Evolutionary conservation across 2,113 vertebrate species (phyloP), one percentile per base, ranked within the genome.

Genomic region (Clarias gariepinus): DNA sequence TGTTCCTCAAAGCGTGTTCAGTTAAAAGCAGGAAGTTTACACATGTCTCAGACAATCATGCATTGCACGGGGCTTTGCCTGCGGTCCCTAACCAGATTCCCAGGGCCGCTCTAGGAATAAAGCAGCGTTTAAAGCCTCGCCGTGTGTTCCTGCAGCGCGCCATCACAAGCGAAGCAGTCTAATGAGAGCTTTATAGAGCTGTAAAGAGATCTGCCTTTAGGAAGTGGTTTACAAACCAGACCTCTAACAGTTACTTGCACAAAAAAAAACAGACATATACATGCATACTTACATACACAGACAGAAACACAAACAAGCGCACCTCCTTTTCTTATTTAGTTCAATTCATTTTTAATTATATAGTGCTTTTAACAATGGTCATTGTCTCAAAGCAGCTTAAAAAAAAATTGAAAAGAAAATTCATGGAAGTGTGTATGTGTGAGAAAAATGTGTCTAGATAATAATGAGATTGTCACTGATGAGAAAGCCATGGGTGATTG

Each of bases 141-240:
- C n/a, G 84, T 74, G 85, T 88, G 81, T 90, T 87, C 90, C 84
- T 87, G 88, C 87, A 68, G 85, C 33, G 86, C 82, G 58, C 85
- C 89, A 83, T 90, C 83, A 83, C 68, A 86, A 77, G 21, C 55
- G 66, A 69, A 85, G 73, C 71, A 30, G 77, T 79, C 71, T 91
- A 91, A 92, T 90, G 88, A 90, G 87, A 53, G 79, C 87, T 91
- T 92, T 90, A 91, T 88, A 80, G 89, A 86, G 74, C 88, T 85
- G 84, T 86, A 89, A 91, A 89, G 88, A 88, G 87, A 82, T 88
- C 84, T 90, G 87, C 87, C 89, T 89, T 85, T 83, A 87, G 91
- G 91, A 92, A 91, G 90, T 89, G 90, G 90, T 91, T 91, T 86
- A 83, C 89, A 86, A 91, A 89, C 87, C 90, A 91, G 89, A 90